phyloP scores from a whole-genome alignment of 1,140 invertebrate species.

The Drosophila baimaii region DNA sequence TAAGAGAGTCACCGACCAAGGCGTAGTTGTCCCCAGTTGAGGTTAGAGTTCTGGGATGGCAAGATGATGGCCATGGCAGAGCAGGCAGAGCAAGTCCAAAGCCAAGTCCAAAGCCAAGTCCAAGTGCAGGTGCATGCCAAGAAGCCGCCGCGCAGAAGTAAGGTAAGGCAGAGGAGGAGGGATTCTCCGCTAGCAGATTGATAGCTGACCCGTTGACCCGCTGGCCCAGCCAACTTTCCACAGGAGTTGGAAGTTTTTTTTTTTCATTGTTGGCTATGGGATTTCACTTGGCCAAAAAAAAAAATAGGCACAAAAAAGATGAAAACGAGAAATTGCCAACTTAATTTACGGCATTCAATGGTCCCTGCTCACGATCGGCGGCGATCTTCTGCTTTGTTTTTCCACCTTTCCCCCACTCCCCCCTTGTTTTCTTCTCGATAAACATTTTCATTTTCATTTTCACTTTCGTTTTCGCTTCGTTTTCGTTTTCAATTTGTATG shows the following conservation, averaged over 20 bases:
- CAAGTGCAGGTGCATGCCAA: conserved; percentile 5
- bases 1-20: not conserved
- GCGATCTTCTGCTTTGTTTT: conserved; percentile 78
- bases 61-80: conserved; percentile 4
- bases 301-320: conserved; percentile 36
- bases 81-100: not conserved
- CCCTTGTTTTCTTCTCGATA: conserved; percentile 26
- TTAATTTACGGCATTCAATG: conserved; percentile 73
- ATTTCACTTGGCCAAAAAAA: conserved; percentile 58
- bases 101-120: not conserved
- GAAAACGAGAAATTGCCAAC: conserved; percentile 72
- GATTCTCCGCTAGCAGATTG: not conserved
- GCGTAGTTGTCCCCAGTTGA: not conserved
- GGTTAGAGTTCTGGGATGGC: not conserved
- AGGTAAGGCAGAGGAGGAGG: conserved; percentile 10
- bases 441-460: conserved; percentile 72
- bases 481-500: conserved; percentile 74
- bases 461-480: conserved; percentile 35
- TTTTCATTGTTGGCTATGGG: conserved; percentile 26
- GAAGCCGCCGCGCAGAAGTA: conserved; percentile 21
- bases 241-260: not conserved
- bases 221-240: conserved; percentile 33
- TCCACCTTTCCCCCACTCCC: conserved; percentile 11
- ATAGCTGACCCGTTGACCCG: conserved; percentile 14
- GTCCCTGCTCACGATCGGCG: conserved; percentile 60